Evolutionary conservation across 2,113 vertebrate genomes (phyloP), one percentile per base, ranked within the genome.

Genomic region (Forbesichthys papilliferus): DNA sequence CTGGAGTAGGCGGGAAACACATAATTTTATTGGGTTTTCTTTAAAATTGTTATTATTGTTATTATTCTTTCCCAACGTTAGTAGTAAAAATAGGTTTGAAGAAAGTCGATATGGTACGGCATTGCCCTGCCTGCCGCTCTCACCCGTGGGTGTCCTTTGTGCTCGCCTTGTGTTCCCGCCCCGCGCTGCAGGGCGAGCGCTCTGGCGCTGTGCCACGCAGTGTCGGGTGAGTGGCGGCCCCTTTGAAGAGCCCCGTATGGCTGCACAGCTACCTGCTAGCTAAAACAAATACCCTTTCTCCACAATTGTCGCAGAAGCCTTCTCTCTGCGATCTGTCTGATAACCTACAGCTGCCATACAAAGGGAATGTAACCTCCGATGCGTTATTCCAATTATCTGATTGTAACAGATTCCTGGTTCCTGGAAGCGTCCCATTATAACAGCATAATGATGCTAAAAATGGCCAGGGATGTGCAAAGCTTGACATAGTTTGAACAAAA

Each of bases 71-170:
- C 16, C 47, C 4, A 9, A 18, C 46, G 61, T 71, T 85, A 88
- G 90, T 90, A 89, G 86, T 84, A 89, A 79, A 78, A 48, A 51
- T 52, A 71, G 75, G 77, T 87, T 91, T 83, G 84, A 81, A 88
- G 89, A 88, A 86, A 90, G 74, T 70, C 16, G 80, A 90, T 86
- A 84, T 84, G 81, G 86, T 81, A 86, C 87, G 90, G 85, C 83
- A 87, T 84, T 88, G 82, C 83, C 85, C 82, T 69, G 78, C 65
- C 77, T 48, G 83, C 77, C 79, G 80, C 74, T 79, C 84, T 89
- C 80, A 75, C 82, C 84, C 75, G 74, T 74, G 81, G 85, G 80
- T 88, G 85, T 87, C 81, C 84, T 91, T 90, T 91, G 89, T 92
- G 81, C 86, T 87, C 79, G 83, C 71, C 77, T 77, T 51, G 78